phyloP scores from a whole-genome alignment of 2,888 invertebrate genomes.

The Aleiodes alternator region DNA sequence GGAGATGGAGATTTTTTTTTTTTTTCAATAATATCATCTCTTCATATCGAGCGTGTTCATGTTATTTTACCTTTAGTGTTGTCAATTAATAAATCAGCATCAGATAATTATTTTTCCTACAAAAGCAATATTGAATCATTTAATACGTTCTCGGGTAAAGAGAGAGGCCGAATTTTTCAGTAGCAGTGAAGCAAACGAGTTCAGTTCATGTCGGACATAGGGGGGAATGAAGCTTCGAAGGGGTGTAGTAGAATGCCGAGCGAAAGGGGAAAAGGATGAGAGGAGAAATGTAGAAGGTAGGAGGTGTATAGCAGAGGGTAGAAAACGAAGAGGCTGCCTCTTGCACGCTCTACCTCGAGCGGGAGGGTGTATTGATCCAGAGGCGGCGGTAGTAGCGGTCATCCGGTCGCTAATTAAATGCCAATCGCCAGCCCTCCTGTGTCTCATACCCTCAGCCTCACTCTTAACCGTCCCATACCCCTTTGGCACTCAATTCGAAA shows the following conservation, averaged over 20 bases:
- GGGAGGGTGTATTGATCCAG: constrained; percentile 73
- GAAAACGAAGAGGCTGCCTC: constrained; percentile 66
- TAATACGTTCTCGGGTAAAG: constrained; percentile 19
- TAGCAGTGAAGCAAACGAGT: constrained; percentile 60
- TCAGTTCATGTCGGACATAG: constrained; percentile 12
- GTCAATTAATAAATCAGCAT: neutral
- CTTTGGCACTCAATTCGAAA: constrained; percentile 29
- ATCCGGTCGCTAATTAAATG: constrained; percentile 76
- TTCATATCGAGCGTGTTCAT: neutral
- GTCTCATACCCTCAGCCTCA: constrained; percentile 48
- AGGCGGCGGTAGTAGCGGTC: constrained; percentile 72
- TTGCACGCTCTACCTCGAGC: constrained; percentile 69
- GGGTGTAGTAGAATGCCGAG: constrained; percentile 51
- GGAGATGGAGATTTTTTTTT: constrained; percentile 9
- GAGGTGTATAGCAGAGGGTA: constrained; percentile 45
- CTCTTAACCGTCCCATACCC: constrained; percentile 45
- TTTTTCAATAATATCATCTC: neutral
- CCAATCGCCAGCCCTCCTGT: constrained; percentile 73
- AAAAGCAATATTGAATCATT: neutral
- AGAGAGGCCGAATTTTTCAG: constrained; percentile 16
- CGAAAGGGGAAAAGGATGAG: constrained; percentile 48
- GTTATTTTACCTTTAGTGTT: neutral
- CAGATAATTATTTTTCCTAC: too few species aligned
- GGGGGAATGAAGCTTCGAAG: constrained; percentile 46
- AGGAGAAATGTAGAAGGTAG: constrained; percentile 51